Percentiles rank a stretch among this genome's conserved stretches.
phyloP scores from a whole-genome alignment of 2,888 invertebrate genomes.

The Cylloceria caligata region DNA sequence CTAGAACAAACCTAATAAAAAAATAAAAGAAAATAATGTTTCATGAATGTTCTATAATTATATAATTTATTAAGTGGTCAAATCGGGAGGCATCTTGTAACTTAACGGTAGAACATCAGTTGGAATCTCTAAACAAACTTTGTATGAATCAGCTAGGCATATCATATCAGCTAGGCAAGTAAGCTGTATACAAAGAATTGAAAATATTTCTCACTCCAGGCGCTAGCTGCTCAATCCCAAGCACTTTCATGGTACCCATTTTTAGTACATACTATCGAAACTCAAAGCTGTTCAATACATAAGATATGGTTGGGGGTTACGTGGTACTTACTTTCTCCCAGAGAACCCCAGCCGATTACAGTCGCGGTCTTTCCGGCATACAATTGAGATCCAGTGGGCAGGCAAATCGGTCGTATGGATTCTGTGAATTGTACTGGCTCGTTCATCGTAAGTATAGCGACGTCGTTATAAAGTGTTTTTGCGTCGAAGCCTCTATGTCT shows the following conservation, averaged over 20 bases:
- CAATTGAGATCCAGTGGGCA: conserved; percentile 88
- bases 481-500: conserved; percentile 94
- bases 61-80: too few species aligned
- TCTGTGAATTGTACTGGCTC: conserved; percentile 90
- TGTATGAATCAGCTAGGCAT: too few species aligned
- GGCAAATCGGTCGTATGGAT: conserved; percentile 91
- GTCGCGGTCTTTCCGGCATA: conserved; percentile 91
- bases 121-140: too few species aligned
- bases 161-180: too few species aligned
- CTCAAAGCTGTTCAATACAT: background rate
- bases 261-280: background rate
- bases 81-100: too few species aligned
- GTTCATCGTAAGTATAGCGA: conserved; percentile 92
- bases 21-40: too few species aligned
- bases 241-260: background rate
- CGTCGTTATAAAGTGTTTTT: conserved; percentile 94
- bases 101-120: too few species aligned
- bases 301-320: background rate
- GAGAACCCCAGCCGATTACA: conserved; percentile 95
- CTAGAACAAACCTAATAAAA: too few species aligned
- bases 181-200: too few species aligned
- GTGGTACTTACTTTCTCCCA: conserved; percentile 89
- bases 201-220: too few species aligned
- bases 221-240: too few species aligned
- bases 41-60: too few species aligned